Base-by-base conservation (phyloP, 1,140 invertebrate species). In the Acromyrmex charruanus region DNA sequence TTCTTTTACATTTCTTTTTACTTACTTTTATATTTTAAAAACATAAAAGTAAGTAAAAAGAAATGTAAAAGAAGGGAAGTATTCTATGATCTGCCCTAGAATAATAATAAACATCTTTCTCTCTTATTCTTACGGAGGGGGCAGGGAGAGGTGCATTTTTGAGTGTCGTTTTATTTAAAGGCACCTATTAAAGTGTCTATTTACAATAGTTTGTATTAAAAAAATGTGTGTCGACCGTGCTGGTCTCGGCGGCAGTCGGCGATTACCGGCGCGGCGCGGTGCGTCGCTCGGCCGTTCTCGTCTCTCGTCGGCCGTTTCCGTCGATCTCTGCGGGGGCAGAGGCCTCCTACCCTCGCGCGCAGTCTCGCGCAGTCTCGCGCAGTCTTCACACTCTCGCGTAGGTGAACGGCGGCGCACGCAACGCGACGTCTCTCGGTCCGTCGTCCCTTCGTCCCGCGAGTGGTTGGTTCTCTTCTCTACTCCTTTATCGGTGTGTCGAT, bases 241-340 rank as follows among this genome's bases (percentile, higher is more conserved):
- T 51, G n/a, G 77, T 21, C n/a, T 3, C 28, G 59, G 25, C 25
- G 61, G 25, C 7, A 14, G 31, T 31, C 75, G 74, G 74, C 44
- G 25, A 10, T 44, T 44, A 25, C 25, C 59, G 74, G 35, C 77
- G 31, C 3, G 14, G 25, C 39, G 61, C 72, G n/a, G 55, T n/a
- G n/a, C 66, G 31, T 9, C 75, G 16, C 61, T 92, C 92, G 93
- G 79, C 12, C 16, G 18, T 2, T 25, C 9, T 91, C 93, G 92
- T 63, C 12, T 18, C n/a, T 10, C 7, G 65, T 93, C 93, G 93
- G 90, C 63, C 81, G 72, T 92, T 87, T 92, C 92, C 93, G 93
- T 85, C 90, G 92, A 93, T 92, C 93, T 93, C 92, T 93, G 93
- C 93, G 93, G 93, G 93, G 93, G 93, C 93, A 93, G 88, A 92